Conservation (phyloP, 2,888 invertebrate species). For the Orchestes rusci region DNA sequence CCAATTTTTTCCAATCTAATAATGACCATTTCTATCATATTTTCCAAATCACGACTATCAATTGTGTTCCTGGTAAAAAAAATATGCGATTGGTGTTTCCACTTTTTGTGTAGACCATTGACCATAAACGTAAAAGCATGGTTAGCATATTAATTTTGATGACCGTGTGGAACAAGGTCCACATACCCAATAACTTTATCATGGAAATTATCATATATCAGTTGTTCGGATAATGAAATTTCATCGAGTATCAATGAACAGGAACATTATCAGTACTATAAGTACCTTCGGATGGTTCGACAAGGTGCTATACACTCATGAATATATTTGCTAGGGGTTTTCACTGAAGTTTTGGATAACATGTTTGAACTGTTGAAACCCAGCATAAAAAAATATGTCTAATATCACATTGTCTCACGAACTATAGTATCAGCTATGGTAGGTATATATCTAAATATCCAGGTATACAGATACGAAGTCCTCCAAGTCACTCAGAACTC, state of each 20-base stretch:
- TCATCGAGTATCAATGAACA: background rate
- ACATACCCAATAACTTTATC: background rate
- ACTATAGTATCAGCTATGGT: no score
- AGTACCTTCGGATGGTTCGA: no score
- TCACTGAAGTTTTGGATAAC: no score
- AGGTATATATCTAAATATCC: no score
- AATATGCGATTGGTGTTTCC: background rate
- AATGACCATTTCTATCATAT: background rate
- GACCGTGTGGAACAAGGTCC: background rate
- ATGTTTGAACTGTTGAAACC: no score
- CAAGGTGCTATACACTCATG: no score
- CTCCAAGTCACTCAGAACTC: constrained; percentile 17
- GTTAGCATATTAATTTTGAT: no score
- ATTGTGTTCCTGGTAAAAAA: background rate
- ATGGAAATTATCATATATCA: background rate
- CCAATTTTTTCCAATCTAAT: background rate
- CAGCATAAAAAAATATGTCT: no score
- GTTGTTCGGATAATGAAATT: background rate
- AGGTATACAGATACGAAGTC: background rate
- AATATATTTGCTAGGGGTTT: no score
- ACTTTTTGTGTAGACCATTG: background rate
- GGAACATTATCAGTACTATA: no score
- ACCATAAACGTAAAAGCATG: background rate
- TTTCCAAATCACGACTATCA: background rate
- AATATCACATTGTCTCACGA: no score